Conservation (phyloP, 2,888 invertebrate genomes). For the Drosophila anomalata region DNA sequence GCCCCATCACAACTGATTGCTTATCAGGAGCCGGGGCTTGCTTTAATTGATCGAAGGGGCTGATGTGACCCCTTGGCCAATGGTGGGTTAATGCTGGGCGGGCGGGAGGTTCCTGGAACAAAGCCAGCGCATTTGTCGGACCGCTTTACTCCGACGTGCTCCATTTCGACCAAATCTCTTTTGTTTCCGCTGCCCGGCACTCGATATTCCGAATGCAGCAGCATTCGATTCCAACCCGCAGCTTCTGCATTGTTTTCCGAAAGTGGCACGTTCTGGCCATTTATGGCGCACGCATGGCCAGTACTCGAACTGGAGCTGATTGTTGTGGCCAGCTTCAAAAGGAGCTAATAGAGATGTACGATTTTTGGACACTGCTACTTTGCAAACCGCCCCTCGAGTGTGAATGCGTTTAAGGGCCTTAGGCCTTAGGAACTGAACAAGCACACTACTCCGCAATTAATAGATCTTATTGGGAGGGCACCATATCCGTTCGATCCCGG, state of each 20-base stretch:
- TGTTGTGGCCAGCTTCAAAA: slow-evolving; percentile 13
- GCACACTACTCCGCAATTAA: no score
- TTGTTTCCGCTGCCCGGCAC: slow-evolving; percentile 31
- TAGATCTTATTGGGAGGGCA: no score
- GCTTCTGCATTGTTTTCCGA: slow-evolving; percentile 64
- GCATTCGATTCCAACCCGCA: slow-evolving; percentile 10
- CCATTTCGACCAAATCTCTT: slow-evolving; percentile 27
- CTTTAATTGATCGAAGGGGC: slow-evolving; percentile 12
- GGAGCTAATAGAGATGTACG: background rate
- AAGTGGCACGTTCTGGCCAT: slow-evolving; percentile 69
- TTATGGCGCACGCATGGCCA: slow-evolving; percentile 62
- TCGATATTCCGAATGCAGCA: slow-evolving; percentile 17
- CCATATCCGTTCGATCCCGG: background rate
- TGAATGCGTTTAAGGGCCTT: no score
- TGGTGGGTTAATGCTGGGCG: slow-evolving; percentile 17
- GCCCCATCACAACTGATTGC: slow-evolving; percentile 29
- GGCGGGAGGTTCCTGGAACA: slow-evolving; percentile 19
- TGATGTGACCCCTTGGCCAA: slow-evolving; percentile 15
- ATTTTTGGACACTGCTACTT: background rate
- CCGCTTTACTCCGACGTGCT: slow-evolving; percentile 27
- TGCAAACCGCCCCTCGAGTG: slow-evolving; percentile 10
- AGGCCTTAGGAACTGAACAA: no score
- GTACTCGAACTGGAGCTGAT: slow-evolving; percentile 14
- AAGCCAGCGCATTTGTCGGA: slow-evolving; percentile 16
- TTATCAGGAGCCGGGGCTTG: slow-evolving; percentile 24